Conservation (phyloP, 2,113 vertebrate genomes). For the Rafetus swinhoei region DNA sequence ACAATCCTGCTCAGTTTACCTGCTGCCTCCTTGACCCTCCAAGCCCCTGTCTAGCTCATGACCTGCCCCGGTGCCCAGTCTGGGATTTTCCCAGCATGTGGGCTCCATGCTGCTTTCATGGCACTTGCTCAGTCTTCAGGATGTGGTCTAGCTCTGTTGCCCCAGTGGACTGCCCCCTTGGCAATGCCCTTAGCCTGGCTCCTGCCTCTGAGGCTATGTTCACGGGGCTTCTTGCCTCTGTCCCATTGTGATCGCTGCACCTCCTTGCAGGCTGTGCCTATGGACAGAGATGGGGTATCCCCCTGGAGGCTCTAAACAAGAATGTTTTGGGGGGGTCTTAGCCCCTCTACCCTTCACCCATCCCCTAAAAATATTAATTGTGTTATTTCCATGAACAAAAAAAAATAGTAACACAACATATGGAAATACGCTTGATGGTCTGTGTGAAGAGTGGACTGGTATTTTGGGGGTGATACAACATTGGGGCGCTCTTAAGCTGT, state of each 20-base stretch:
- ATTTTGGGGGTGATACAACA: not conserved
- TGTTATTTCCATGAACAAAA: not conserved
- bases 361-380: not conserved
- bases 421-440: not conserved
- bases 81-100: too few relatives aligned
- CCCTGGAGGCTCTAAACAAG: not conserved
- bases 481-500: not conserved
- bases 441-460: not conserved
- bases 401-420: not conserved
- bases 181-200: not conserved
- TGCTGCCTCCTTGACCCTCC: not conserved
- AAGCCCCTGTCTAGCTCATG: too few relatives aligned
- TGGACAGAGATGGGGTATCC: not conserved
- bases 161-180: not conserved
- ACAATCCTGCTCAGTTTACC: not conserved
- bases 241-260: not conserved
- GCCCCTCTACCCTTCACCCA: not conserved
- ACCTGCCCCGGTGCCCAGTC: too few relatives aligned
- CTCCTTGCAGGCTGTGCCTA: not conserved
- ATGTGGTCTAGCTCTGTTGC: not conserved
- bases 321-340: not conserved
- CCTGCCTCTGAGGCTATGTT: not conserved
- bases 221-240: not conserved
- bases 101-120: too few relatives aligned
- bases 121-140: too few relatives aligned